Base-by-base conservation (phyloP, 2,797 vertebrate species). In the Aselliscus stoliczkanus region DNA sequence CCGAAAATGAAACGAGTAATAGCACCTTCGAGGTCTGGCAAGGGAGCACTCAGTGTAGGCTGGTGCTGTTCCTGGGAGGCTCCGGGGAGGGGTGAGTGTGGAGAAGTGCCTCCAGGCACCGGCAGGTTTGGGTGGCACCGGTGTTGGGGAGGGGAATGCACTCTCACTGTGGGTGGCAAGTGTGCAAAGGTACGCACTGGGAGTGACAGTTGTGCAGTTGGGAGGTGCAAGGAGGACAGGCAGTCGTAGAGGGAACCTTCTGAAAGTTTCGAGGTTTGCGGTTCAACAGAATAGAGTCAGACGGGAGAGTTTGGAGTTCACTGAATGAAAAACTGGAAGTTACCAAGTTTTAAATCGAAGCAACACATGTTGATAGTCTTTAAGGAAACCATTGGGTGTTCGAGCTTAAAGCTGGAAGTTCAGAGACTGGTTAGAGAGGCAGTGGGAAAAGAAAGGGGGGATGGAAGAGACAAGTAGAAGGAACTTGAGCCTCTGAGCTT, bases 1-100 rank as follows among this genome's bases (percentile, higher is more conserved):
- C 42, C 54, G 0, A 20, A 23, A 13, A 0, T 5, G 72, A 15
- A 29, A 14, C n/a, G 27, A n/a, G 1, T 11, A 2, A 0, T 0
- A 5, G 77, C 4, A 20, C 80, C 37, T 0, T 1, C 39, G 76
- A 25, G 13, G n/a, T 4, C 4, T 25, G 56, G 34, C 42, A 11
- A 27, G 50, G 65, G 34, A 7, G 20, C 14, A 27, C 2, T 1
- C 18, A 12, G 12, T 23, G 27, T 21, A 18, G 21, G 15, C 25
- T 44, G 72, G 4, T 20, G n/a, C 27, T 17, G 2, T n/a, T 31
- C 12, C 18, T 27, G n/a, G 12, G 25, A 39, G 76, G 73, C 60
- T 90, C 9, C 1, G 0, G 3, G n/a, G 60, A 14, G 27, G 76
- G 60, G 73, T 23, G 69, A 21, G 29, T 20, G 14, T 80, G 77